Evolutionary conservation across 2,797 vertebrate genomes (phyloP).

Genomic region (Clarias platycephalus): DNA sequence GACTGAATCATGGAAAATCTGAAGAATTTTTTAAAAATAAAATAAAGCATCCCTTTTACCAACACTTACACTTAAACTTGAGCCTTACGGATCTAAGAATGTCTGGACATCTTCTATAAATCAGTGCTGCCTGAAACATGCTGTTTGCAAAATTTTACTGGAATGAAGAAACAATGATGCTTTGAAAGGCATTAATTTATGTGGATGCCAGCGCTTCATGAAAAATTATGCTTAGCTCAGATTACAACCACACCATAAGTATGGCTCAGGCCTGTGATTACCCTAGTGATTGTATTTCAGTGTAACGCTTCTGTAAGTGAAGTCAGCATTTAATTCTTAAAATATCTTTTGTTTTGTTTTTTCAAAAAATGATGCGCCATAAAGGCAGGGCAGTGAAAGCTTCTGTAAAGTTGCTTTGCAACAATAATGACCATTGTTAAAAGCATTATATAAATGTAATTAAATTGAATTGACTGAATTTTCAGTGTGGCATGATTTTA

Average conservation of each 20-base stretch:
- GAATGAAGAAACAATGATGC: background rate
- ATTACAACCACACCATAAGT: background rate
- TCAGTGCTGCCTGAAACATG: background rate
- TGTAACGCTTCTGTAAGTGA: background rate
- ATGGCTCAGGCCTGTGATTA: background rate
- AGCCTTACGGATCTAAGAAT: background rate
- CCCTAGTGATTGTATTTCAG: background rate
- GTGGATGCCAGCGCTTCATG: background rate
- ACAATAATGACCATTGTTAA: too few relatives aligned
- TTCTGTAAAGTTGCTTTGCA: too few relatives aligned
- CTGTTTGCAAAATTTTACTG: background rate
- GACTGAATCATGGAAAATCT: background rate
- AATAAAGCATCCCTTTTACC: background rate
- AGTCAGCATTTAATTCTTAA: background rate
- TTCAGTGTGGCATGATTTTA: background rate
- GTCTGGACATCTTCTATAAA: background rate
- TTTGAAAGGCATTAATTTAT: background rate
- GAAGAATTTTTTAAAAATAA: background rate
- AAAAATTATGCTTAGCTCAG: background rate
- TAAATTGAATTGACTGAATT: background rate
- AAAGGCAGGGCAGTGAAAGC: background rate
- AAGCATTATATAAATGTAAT: too few relatives aligned
- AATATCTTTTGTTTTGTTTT: background rate
- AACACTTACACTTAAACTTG: background rate
- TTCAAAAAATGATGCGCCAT: background rate